A percentile compares a stretch with the other conserved stretches of the same genome.
phyloP scores from a whole-genome alignment of 2,797 vertebrate species.

The Parambassis ranga region DNA sequence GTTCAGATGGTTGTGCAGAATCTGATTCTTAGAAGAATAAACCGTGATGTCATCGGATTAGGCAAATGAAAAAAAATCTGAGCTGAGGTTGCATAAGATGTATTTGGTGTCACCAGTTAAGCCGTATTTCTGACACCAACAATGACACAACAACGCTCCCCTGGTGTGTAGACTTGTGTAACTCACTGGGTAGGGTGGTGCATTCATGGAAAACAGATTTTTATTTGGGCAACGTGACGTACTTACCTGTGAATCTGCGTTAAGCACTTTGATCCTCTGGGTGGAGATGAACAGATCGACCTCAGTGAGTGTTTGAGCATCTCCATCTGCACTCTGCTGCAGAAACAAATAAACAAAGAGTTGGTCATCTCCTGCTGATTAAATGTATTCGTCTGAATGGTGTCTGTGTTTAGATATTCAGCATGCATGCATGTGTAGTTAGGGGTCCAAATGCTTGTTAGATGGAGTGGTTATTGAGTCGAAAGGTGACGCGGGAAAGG shows the following conservation, averaged over 20 bases:
- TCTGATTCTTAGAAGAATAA: constrained; percentile 33
- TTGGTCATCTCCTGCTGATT: background rate
- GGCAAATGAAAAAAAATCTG: constrained; percentile 17
- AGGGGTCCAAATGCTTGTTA: constrained; percentile 23
- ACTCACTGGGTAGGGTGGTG: background rate
- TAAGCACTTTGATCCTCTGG: constrained; percentile 98
- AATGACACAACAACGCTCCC: constrained; percentile 3
- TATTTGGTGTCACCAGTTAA: constrained; percentile 19
- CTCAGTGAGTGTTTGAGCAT: constrained; percentile 92
- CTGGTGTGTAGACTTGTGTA: background rate
- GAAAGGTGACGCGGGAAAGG: constrained; percentile 48
- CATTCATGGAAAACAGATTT: background rate
- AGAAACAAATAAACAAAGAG: constrained; percentile 42
- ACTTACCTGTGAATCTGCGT: constrained; percentile 95
- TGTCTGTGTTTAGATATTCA: constrained; percentile 11
- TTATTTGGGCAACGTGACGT: background rate
- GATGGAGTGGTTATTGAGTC: constrained; percentile 24
- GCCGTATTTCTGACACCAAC: constrained; percentile 28
- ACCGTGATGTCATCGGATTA: constrained; percentile 38
- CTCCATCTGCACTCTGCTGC: constrained; percentile 93
- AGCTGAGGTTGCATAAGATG: constrained; percentile 11
- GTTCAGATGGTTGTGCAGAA: constrained; percentile 16
- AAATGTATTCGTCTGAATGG: background rate
- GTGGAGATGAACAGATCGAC: constrained; percentile 99
- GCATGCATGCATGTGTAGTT: constrained; percentile 41